Evolutionary conservation across 2,113 vertebrate genomes (phyloP).

Genomic region (Myrmecobius fasciatus): DNA sequence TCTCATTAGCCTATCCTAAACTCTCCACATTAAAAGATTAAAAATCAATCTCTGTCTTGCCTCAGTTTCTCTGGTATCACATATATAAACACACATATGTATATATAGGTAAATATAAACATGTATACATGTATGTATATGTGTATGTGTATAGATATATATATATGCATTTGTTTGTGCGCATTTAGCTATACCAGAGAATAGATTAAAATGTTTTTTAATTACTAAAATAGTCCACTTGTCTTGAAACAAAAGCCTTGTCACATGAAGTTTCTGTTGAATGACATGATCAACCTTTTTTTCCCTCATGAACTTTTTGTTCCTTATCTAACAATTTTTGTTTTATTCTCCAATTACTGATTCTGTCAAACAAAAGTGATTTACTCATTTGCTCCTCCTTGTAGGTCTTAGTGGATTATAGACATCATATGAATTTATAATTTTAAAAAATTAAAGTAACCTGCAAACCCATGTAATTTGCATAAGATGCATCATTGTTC

Average conservation of each 20-base stretch:
- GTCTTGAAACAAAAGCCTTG: slow-evolving; percentile 13
- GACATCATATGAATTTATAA: slow-evolving; percentile 37
- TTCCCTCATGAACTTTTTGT: slow-evolving; percentile 18
- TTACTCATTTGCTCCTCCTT: background rate
- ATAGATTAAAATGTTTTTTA: background rate
- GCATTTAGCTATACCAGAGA: too few relatives aligned
- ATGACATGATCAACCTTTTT: slow-evolving; percentile 2
- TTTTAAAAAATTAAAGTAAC: slow-evolving; percentile 36
- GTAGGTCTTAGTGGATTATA: slow-evolving; percentile 21
- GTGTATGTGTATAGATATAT: background rate
- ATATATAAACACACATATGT: background rate
- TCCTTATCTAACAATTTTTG: background rate
- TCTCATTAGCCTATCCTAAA: too few relatives aligned
- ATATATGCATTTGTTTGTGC: background rate
- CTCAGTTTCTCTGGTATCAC: too few relatives aligned
- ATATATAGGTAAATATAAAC: background rate
- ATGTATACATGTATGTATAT: background rate
- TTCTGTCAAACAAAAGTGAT: background rate
- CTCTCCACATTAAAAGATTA: too few relatives aligned
- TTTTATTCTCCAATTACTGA: background rate
- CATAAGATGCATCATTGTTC: too few relatives aligned
- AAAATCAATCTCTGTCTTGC: too few relatives aligned
- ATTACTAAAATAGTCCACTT: slow-evolving; percentile 10
- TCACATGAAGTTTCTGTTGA: slow-evolving; percentile 30
- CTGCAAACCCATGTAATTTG: too few relatives aligned